Evolutionary conservation across 2,113 vertebrate genomes (phyloP).

Genomic region (Burhinus bistriatus): DNA sequence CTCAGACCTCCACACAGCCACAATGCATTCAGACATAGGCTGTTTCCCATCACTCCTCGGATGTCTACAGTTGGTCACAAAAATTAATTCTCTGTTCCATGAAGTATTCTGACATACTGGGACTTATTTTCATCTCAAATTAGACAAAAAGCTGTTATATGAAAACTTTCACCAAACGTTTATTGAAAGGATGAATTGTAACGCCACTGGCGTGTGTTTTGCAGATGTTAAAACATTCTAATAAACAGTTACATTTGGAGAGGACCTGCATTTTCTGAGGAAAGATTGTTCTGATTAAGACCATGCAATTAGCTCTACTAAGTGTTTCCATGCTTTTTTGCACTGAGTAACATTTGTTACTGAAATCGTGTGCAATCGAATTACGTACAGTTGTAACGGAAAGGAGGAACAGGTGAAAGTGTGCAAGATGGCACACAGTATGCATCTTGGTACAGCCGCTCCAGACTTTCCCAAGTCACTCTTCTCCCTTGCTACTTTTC

Average conservation of each 20-base stretch:
- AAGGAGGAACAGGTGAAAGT: not conserved
- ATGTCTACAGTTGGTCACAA: not conserved
- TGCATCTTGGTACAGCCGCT: not conserved
- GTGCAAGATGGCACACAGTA: not conserved
- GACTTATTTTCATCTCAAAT: not conserved
- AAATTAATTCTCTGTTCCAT: not conserved
- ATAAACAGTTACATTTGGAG: conserved; percentile 9
- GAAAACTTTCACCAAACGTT: not conserved
- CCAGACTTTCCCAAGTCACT: not conserved
- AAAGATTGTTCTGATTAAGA: conserved; percentile 6
- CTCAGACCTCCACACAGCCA: not conserved
- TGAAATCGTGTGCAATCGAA: not conserved
- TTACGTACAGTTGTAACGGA: not conserved
- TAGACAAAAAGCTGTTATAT: not conserved
- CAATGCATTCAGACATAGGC: not conserved
- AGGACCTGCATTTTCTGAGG: not conserved
- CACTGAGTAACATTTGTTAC: not conserved
- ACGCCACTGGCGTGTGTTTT: not conserved
- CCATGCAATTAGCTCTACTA: not conserved
- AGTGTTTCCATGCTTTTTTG: not conserved
- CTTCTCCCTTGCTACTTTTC: not conserved
- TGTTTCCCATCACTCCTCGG: not conserved
- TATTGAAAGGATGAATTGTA: not conserved
- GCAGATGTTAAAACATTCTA: conserved; percentile 5
- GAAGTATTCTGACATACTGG: not conserved